These are phyloP conservation scores for Pipistrellus nathusii DNA, from an alignment of 2,797 vertebrate genomes.

Conservation along the genomic window DNA sequence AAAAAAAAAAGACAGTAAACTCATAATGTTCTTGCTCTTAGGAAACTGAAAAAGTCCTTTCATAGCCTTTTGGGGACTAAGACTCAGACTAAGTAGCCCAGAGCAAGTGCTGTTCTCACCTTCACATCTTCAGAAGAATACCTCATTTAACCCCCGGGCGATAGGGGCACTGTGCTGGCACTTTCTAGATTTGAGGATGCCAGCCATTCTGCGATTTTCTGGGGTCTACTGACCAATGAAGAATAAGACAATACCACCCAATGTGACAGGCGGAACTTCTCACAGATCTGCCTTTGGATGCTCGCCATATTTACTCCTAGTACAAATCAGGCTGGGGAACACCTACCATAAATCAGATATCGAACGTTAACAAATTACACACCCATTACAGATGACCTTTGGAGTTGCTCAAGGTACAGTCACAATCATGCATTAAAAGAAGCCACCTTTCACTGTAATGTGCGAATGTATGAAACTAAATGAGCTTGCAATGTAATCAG, in stretches of 20 bases:
- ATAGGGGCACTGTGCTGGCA: not conserved
- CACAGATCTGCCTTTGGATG: slow-evolving; percentile 69
- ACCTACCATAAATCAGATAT: slow-evolving; percentile 87
- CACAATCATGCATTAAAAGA: slow-evolving; percentile 87
- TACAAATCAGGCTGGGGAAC: slow-evolving; percentile 68
- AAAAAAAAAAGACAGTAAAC: not conserved
- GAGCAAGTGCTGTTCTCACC: slow-evolving; percentile 48
- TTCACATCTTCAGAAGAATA: slow-evolving; percentile 39
- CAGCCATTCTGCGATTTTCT: slow-evolving; percentile 65
- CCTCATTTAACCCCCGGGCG: slow-evolving; percentile 52
- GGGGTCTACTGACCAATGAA: slow-evolving; percentile 73
- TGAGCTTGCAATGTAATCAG: slow-evolving; percentile 91
- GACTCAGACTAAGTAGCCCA: slow-evolving; percentile 61
- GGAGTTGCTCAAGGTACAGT: slow-evolving; percentile 86
- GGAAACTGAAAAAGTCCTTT: slow-evolving; percentile 25
- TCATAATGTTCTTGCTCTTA: slow-evolving; percentile 4
- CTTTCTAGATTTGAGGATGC: slow-evolving; percentile 58
- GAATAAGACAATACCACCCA: slow-evolving; percentile 68
- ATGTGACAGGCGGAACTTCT: slow-evolving; percentile 33
- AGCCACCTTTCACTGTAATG: slow-evolving; percentile 85
- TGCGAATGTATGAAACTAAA: slow-evolving; percentile 89
- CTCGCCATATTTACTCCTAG: slow-evolving; percentile 73
- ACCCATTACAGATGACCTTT: slow-evolving; percentile 88
- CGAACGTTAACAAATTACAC: slow-evolving; percentile 88
- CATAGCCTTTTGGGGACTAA: slow-evolving; percentile 25